Conservation (phyloP, 2,797 vertebrate species). For the Microchirus variegatus region DNA sequence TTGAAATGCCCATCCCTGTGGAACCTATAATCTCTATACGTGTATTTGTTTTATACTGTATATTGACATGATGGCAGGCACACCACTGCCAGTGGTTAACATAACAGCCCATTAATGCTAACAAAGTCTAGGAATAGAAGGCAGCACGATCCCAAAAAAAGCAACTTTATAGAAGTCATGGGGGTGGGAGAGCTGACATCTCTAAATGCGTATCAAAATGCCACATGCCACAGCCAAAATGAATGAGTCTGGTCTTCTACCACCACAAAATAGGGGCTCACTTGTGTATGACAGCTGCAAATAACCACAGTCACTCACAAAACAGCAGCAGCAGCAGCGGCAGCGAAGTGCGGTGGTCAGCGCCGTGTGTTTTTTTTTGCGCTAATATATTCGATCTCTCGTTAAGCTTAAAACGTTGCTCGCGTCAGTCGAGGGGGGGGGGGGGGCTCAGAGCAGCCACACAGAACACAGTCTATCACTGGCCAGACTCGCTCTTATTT, state of each 20-base stretch:
- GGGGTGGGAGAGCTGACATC: constrained; percentile 29
- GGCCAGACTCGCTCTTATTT: constrained; percentile 41
- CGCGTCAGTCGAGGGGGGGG: constrained; percentile 18
- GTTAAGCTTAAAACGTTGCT: constrained; percentile 32
- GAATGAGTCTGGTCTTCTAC: constrained; percentile 37
- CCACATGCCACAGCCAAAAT: constrained; percentile 27
- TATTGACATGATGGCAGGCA: constrained; percentile 14
- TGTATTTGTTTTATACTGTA: constrained; percentile 4
- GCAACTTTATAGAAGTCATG: constrained; percentile 18
- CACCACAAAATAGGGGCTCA: constrained; percentile 42
- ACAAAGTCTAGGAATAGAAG: constrained; percentile 47
- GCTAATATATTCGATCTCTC: constrained; percentile 60
- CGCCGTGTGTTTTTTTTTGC: constrained; percentile 25
- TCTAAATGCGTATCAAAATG: constrained; percentile 54
- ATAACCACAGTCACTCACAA: constrained; percentile 41
- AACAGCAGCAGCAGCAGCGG: constrained; percentile 44
- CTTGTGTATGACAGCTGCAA: constrained; percentile 60
- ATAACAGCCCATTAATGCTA: constrained; percentile 54
- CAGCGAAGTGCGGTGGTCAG: constrained; percentile 40
- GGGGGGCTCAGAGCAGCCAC: background rate
- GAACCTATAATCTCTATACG: background rate
- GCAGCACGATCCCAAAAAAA: constrained; percentile 33
- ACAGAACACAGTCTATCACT: constrained; percentile 53
- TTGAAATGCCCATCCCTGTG: too few species aligned
- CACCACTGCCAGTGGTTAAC: constrained; percentile 14